Percentiles rank a stretch among this genome's conserved stretches.
phyloP scores from a whole-genome alignment of 2,797 vertebrate genomes.

The Poecilia picta region DNA sequence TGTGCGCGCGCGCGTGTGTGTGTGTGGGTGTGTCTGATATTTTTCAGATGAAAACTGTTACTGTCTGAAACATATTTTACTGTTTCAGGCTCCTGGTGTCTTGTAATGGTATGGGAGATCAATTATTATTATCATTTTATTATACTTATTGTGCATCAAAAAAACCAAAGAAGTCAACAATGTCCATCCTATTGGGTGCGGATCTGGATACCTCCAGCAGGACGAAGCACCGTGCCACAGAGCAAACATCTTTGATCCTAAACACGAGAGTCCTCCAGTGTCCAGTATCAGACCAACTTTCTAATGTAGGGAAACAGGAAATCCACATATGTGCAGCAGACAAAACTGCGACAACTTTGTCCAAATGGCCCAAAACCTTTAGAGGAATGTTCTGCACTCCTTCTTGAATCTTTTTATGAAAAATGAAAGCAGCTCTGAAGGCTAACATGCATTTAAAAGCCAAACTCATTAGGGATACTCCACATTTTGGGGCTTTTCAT shows the following conservation, averaged over 20 bases:
- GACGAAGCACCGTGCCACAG: not conserved
- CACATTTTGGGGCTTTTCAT: not conserved
- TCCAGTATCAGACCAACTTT: not conserved
- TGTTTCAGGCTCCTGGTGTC: too few species aligned
- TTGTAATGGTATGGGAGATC: too few species aligned
- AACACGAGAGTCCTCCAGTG: not conserved
- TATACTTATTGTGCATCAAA: not conserved
- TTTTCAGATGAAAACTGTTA: not conserved
- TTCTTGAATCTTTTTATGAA: not conserved
- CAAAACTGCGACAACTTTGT: not conserved
- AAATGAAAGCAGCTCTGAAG: not conserved
- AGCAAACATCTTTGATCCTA: not conserved
- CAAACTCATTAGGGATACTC: too few species aligned
- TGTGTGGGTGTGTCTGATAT: not conserved
- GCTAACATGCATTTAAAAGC: not conserved
- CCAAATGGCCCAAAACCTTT: not conserved
- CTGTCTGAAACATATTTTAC: not conserved
- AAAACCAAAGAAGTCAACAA: not conserved
- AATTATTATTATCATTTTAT: not conserved
- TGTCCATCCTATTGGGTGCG: not conserved
- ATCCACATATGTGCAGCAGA: too few species aligned
- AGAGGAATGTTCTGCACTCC: not conserved
- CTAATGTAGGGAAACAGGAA: not conserved
- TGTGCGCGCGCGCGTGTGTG: too few species aligned
- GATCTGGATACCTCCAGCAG: not conserved